These are phyloP conservation scores for Barnardius zonarius DNA, from an alignment of 2,113 vertebrate genomes.

Conservation along the genomic window DNA sequence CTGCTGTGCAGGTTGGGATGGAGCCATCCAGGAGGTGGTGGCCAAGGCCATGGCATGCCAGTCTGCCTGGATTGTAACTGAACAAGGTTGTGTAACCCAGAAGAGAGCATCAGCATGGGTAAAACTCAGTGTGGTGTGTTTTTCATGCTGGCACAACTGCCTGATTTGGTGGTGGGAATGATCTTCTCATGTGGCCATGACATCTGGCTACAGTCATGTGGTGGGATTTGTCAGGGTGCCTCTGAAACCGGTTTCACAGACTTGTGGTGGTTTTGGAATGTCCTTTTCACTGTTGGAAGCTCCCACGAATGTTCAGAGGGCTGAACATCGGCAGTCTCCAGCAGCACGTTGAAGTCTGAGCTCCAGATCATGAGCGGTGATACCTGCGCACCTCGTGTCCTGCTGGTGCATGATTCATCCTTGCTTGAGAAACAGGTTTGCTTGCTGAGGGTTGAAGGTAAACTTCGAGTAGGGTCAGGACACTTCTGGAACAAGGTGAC, in stretches of 20 bases:
- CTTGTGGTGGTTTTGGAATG: neutral
- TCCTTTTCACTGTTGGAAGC: neutral
- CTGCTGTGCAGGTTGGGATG: neutral
- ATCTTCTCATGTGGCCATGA: neutral
- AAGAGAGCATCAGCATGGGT: neutral
- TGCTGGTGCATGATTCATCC: neutral
- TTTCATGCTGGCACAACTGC: neutral
- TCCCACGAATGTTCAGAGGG: neutral
- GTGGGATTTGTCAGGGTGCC: neutral
- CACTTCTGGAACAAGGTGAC: neutral
- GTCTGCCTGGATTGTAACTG: neutral
- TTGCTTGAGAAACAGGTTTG: neutral
- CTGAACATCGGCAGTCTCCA: neutral
- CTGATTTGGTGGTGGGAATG: neutral
- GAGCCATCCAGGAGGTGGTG: neutral
- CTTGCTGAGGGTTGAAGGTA: neutral
- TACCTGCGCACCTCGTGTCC: neutral
- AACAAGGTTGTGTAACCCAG: neutral
- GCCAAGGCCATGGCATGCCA: neutral
- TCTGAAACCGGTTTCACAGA: neutral
- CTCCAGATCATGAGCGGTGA: neutral
- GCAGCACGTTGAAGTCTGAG: neutral
- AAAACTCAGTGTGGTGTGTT: neutral
- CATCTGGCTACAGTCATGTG: neutral
- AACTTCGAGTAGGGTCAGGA: neutral